Conservation (phyloP, 1,140 invertebrate species). For the Chrysopa pallens region DNA sequence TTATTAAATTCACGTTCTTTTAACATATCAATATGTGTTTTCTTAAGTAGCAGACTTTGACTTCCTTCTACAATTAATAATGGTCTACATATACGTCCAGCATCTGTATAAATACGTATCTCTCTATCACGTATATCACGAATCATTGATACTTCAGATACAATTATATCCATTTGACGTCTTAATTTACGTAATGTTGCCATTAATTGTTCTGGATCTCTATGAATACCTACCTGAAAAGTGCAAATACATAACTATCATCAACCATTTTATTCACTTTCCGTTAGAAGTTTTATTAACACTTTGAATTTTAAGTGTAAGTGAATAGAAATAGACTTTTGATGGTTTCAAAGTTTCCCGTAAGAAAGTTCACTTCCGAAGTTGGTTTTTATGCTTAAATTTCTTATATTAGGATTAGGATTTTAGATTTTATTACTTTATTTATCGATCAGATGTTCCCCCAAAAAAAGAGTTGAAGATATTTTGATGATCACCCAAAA, state of each 20-base stretch:
- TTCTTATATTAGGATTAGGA: no score
- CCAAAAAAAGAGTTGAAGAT: no score
- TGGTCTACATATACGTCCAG: slow-evolving; percentile 92
- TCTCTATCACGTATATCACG: slow-evolving; percentile 94
- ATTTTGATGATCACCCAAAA: no score
- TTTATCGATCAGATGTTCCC: no score
- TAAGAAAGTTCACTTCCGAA: no score
- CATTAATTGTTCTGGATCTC: slow-evolving; percentile 97
- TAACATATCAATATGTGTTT: slow-evolving; percentile 87
- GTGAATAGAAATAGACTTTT: no score
- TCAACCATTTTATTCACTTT: no score
- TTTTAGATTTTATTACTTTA: no score
- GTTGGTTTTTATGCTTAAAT: no score
- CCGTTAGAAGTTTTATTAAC: no score
- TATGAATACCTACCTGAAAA: slow-evolving; percentile 74
- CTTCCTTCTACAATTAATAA: slow-evolving; percentile 94
- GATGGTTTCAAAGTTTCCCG: no score
- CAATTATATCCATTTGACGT: slow-evolving; percentile 98
- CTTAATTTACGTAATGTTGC: slow-evolving; percentile 85
- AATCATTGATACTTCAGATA: slow-evolving; percentile 98
- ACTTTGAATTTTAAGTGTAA: no score
- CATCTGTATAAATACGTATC: slow-evolving; percentile 97
- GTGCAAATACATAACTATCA: slow-evolving; percentile 2
- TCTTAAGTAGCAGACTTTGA: slow-evolving; percentile 76
- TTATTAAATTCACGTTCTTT: slow-evolving; percentile 93